phyloP scores from a whole-genome alignment of 2,797 vertebrate genomes.

The Lithobates pipiens region DNA sequence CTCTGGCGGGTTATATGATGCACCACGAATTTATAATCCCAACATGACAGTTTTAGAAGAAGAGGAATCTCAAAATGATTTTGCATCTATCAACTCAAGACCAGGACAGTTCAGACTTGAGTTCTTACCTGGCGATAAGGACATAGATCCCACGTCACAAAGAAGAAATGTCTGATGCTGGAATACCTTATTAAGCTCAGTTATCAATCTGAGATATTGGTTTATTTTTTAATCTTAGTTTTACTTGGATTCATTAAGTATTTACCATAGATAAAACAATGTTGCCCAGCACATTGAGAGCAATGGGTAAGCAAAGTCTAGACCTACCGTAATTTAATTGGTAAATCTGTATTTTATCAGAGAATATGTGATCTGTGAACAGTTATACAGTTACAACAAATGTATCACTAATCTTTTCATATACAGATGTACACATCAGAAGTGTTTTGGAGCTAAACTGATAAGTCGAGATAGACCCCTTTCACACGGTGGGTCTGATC shows the following conservation, averaged over 20 bases:
- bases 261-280: neutral
- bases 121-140: slow-evolving; percentile 71
- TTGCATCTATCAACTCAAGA: slow-evolving; percentile 62
- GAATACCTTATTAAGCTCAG: neutral
- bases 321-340: no score
- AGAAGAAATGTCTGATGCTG: slow-evolving; percentile 53
- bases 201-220: neutral
- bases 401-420: no score
- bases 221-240: no score
- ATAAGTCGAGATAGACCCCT: no score
- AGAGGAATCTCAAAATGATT: slow-evolving; percentile 64
- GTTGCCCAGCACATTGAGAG: neutral
- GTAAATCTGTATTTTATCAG: no score
- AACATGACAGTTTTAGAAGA: slow-evolving; percentile 64
- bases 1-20: slow-evolving; percentile 81
- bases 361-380: no score
- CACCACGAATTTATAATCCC: slow-evolving; percentile 75
- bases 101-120: slow-evolving; percentile 73
- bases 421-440: no score
- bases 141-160: slow-evolving; percentile 50
- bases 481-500: no score
- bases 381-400: no score
- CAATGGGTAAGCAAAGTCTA: neutral
- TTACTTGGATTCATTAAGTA: no score
- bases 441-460: no score